phyloP scores from a whole-genome alignment of 2,888 invertebrate species.

The Thera obeliscata region DNA sequence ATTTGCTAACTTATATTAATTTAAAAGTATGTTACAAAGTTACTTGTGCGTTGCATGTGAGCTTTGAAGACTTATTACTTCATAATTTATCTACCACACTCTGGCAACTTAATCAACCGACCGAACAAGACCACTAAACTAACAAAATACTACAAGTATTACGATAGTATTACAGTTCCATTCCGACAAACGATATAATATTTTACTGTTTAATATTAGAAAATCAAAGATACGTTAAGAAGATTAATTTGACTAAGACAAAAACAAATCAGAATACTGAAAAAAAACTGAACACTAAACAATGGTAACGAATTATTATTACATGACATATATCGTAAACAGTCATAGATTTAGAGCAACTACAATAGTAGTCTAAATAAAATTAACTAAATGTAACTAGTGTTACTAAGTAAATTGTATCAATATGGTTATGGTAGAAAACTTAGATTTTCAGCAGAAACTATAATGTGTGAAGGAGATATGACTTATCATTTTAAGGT shows the following conservation, averaged over 20 bases:
- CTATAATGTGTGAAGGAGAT: neutral
- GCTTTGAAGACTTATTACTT: neutral
- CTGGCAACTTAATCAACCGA: neutral
- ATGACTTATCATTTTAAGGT: too few species aligned
- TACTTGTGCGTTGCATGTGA: constrained; percentile 3
- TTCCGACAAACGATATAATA: neutral
- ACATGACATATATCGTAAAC: constrained; percentile 13
- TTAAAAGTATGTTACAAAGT: neutral
- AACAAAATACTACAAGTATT: neutral
- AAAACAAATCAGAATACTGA: constrained; percentile 29
- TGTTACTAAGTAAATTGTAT: neutral
- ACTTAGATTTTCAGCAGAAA: neutral
- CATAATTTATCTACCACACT: neutral
- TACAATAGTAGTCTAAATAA: constrained; percentile 33
- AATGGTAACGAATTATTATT: constrained; percentile 35
- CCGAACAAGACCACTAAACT: neutral
- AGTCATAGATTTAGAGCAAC: constrained; percentile 16
- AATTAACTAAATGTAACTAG: neutral
- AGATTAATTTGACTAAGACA: neutral
- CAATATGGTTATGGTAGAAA: neutral
- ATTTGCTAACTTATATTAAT: neutral
- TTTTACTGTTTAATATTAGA: neutral
- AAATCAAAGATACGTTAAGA: neutral
- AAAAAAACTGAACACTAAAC: constrained; percentile 2
- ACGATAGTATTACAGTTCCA: neutral